A percentile compares a stretch with the other conserved stretches of the same genome.
Evolutionary conservation across 2,888 invertebrate genomes (phyloP).

Genomic region (Euproctis similis): DNA sequence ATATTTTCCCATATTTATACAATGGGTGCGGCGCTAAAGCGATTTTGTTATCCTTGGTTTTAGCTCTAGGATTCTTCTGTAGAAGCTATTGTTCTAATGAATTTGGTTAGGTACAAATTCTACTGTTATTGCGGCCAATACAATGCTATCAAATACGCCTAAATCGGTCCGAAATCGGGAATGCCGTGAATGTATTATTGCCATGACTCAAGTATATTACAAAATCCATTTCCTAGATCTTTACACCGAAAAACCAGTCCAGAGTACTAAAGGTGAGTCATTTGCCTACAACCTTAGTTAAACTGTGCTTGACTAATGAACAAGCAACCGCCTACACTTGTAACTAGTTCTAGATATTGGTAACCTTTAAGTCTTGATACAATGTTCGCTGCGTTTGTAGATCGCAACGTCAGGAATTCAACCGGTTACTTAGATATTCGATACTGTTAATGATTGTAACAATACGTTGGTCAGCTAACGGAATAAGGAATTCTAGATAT

Average conservation of each 20-base stretch:
- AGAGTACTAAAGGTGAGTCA: slow-evolving; percentile 2
- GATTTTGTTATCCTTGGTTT: too few species aligned
- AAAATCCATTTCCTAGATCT: not conserved
- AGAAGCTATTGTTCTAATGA: too few species aligned
- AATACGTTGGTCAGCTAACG: not conserved
- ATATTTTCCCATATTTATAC: too few species aligned
- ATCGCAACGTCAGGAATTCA: not conserved
- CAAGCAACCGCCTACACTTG: slow-evolving; percentile 4
- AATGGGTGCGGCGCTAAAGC: too few species aligned
- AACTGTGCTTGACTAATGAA: slow-evolving; percentile 4
- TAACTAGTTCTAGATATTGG: slow-evolving; percentile 6
- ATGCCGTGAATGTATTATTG: too few species aligned
- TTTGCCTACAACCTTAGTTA: slow-evolving; percentile 1
- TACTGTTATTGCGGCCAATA: too few species aligned
- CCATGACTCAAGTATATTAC: too few species aligned
- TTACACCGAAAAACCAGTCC: not conserved
- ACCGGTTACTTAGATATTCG: not conserved
- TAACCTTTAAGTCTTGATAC: slow-evolving; percentile 8
- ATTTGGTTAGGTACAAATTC: too few species aligned
- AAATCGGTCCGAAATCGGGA: too few species aligned
- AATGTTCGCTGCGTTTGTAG: slow-evolving; percentile 4
- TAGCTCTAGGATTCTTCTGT: too few species aligned
- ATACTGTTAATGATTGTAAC: not conserved
- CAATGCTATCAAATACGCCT: too few species aligned
- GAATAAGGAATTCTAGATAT: too few species aligned